Conservation (phyloP, 2,113 vertebrate genomes). For the Synchiropus splendidus region DNA sequence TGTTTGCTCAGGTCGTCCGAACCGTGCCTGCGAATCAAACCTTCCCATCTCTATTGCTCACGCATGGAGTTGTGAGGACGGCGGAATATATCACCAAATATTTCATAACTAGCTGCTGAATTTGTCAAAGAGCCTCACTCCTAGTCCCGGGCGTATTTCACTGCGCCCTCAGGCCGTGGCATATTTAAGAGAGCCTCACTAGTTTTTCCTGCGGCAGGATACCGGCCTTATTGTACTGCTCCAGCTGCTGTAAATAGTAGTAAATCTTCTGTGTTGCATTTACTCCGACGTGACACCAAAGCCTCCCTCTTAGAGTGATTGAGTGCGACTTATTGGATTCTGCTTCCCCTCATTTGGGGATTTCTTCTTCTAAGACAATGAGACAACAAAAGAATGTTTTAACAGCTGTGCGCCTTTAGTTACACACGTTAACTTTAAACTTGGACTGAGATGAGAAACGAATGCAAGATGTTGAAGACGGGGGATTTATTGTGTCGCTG, state of each 20-base stretch:
- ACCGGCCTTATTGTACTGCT: conserved; percentile 55
- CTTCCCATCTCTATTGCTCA: no score
- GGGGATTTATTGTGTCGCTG: conserved; percentile 83
- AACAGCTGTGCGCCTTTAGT: conserved; percentile 99
- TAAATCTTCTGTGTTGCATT: conserved; percentile 59
- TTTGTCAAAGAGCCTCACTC: conserved; percentile 57
- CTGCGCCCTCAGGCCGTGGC: conserved; percentile 40
- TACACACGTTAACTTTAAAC: conserved; percentile 97
- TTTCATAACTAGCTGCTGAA: conserved; percentile 55
- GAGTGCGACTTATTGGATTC: conserved; percentile 62
- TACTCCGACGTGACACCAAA: conserved; percentile 63
- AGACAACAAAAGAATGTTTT: conserved; percentile 99
- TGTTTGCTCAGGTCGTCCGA: no score
- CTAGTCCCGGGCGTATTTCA: conserved; percentile 49
- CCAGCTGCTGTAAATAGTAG: conserved; percentile 61
- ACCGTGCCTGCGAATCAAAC: no score
- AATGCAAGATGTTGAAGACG: conserved; percentile 83
- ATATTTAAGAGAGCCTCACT: conserved; percentile 50
- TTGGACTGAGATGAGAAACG: conserved; percentile 99
- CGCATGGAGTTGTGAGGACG: conserved; percentile 18
- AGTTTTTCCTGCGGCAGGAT: conserved; percentile 52
- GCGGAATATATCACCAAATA: conserved; percentile 52
- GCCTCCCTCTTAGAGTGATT: conserved; percentile 53
- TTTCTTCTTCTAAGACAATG: conserved; percentile 93
- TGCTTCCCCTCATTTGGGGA: conserved; percentile 64